Evolutionary conservation across 64 coral and sea anemone genomes (phyloP), one percentile per base, ranked within the genome.

Genomic region (Hydrozoanthus tunicans): DNA sequence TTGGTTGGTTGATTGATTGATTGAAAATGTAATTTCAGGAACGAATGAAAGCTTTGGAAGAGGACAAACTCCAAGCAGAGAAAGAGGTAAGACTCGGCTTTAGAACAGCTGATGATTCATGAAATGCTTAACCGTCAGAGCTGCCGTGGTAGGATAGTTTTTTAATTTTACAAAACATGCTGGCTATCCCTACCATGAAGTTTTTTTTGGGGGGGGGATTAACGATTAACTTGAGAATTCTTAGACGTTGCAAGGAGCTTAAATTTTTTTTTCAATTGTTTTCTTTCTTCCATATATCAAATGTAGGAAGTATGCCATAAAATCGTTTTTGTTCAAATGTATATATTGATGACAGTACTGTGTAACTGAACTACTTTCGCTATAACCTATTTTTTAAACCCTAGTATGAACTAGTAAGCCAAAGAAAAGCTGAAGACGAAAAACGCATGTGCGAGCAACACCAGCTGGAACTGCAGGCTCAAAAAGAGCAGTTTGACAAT

Each of bases 401-500:
- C 25, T 51, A 88, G 84, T 88, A 60, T 58, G 67, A 73, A 3
- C 68, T 88, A 20, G 60, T 88, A 51, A 75, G 32, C 24, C 23
- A 73, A 57, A 88, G 56, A 56, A 88, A 58, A 73, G 20, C 8
- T 4, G 84, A 75, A 61, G 84, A 88, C 53, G 84, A 88, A 17
- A 55, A 15, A 23, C 84, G 84, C 84, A 59, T 62, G 25, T 10
- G 13, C 55, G 69, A 88, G 61, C 55, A 88, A 11, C 56, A 75
- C 55, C 84, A 88, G n/a, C 56, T 59, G 56, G 84, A 88, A 43
- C 68, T 88, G 55, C 84, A 88, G 84, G 55, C 67, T 59, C 55
- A 74, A 59, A 73, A 73, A 32, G 84, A 74, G 55, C 84, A 60
- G 26, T 75, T 15, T 8, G 68, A 88, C 11, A 88, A 88, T 12